Conservation (phyloP, 2,113 vertebrate genomes). For the Alethe castanea region DNA sequence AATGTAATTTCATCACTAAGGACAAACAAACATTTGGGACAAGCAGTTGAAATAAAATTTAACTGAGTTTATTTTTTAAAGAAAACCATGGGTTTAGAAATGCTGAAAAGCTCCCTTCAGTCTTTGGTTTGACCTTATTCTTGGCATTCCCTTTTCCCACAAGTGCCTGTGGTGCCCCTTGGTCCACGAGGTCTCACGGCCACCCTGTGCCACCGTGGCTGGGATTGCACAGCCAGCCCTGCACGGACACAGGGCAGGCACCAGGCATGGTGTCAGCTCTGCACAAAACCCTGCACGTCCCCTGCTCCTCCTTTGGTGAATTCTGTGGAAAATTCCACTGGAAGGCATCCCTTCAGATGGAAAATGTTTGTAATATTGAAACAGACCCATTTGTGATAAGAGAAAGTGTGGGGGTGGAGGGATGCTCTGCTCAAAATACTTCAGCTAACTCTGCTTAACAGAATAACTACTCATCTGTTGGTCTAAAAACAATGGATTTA, state of each 20-base stretch:
- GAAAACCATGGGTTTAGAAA: constrained; percentile 36
- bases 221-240: background rate
- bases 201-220: background rate
- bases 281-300: background rate
- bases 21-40: constrained; percentile 51
- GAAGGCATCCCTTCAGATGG: background rate
- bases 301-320: background rate
- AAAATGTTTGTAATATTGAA: background rate
- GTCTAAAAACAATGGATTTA: background rate
- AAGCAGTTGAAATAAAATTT: constrained; percentile 46
- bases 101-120: constrained; percentile 21
- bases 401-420: background rate
- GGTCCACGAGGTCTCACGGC: background rate
- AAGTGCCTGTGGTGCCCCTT: background rate
- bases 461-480: background rate
- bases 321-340: constrained; percentile 44
- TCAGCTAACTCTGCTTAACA: background rate
- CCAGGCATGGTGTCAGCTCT: background rate
- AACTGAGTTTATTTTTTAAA: constrained; percentile 36
- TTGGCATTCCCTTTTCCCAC: constrained; percentile 24
- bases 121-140: constrained; percentile 17
- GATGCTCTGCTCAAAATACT: background rate
- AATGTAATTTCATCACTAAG: constrained; percentile 25
- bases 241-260: background rate
- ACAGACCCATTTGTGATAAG: constrained; percentile 31